Evolutionary conservation across 1,140 invertebrate species (phyloP), one percentile per base, ranked within the genome.

Genomic region (Apolygus lucorum): DNA sequence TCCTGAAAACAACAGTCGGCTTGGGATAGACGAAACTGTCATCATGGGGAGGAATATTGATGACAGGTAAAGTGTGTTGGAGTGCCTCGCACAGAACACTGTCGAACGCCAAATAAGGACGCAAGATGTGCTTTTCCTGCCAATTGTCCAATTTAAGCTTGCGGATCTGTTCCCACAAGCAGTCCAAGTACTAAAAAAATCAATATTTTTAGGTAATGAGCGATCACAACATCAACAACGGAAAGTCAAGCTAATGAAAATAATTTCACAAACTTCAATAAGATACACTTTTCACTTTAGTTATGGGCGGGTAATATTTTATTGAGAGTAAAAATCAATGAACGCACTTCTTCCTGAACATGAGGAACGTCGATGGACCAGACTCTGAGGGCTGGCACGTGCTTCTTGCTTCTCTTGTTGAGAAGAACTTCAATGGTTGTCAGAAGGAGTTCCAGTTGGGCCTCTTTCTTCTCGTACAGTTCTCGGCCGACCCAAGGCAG

Each of bases 401-500:
- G 95, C 76, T 93, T 93, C 76, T 96, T 95, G 66, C 86, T 89
- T 62, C 96, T 83, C 79, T 96, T 96, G 73, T 94, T 95, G 68
- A 99, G 81, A 80, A 98, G 99, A 63, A 93, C 89, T 76, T 97
- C 94, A 77, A 99, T 95, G n/a, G 89, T 91, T 1, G 91, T 85
- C 74, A 99, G 81, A 27, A 99, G 80, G 75, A 93, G 90, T 76
- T 97, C 93, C 25, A 99, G 82, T 67, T 96, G 93, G 73, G 89
- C 88, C 79, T 97, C 94, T 77, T 97, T 97, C 76, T 98, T 98
- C 77, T 98, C 95, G 81, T 94, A 96, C 17, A 99, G 81, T 80
- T 99, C 95, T 76, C 93, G 83, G 0, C 95, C 96, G 49, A 96
- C 95, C 94, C 95, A 99, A 0, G 96, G 96, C 42, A 99, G 78